phyloP scores from a whole-genome alignment of 2,113 vertebrate species.

The Corythornis cristatus region DNA sequence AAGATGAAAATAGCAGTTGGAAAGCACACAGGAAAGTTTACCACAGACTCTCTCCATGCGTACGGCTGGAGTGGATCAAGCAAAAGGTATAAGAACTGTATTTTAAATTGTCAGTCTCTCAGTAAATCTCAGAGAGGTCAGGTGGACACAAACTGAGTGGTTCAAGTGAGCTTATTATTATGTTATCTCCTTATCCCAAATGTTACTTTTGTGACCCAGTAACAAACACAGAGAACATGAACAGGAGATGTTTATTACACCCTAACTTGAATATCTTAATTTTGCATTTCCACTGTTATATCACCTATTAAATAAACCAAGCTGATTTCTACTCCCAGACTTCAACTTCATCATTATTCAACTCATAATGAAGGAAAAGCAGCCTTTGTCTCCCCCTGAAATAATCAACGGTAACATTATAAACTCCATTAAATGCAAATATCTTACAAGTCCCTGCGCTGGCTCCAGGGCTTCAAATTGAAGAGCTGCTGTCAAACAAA shows the following conservation, averaged over 20 bases:
- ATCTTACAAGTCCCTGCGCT: background rate
- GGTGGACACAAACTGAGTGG: background rate
- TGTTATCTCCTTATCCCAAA: background rate
- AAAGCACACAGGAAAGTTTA: background rate
- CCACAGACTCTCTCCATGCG: background rate
- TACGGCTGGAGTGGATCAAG: background rate
- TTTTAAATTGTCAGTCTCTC: background rate
- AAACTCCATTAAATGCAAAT: background rate
- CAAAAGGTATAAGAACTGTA: rapidly evolving
- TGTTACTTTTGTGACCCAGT: background rate
- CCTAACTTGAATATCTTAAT: background rate
- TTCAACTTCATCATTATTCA: background rate
- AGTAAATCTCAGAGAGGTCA: background rate
- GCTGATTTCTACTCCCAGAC: background rate
- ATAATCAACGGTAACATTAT: background rate
- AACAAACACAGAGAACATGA: background rate
- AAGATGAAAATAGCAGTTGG: background rate
- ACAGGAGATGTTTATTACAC: background rate
- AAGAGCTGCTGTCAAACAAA: background rate
- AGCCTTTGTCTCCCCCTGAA: background rate
- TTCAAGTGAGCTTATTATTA: background rate
- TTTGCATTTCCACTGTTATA: background rate
- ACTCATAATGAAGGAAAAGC: background rate
- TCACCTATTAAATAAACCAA: background rate
- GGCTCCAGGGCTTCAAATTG: background rate